Conservation (phyloP, 2,113 vertebrate species). For the Hippolais icterina region DNA sequence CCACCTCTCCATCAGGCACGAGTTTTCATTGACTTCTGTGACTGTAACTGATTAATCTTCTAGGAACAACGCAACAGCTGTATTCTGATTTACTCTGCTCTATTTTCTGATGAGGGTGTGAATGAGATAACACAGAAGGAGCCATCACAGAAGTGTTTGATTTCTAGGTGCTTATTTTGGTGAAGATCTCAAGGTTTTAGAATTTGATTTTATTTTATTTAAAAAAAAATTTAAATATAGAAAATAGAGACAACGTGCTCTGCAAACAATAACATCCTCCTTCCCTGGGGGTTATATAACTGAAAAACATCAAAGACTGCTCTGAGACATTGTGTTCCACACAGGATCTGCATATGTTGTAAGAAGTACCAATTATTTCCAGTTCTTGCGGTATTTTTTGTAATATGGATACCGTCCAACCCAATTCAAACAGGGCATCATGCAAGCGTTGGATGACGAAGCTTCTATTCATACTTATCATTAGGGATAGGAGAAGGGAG, state of each 20-base stretch:
- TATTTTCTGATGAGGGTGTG: not conserved
- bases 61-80: not conserved
- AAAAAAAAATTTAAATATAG: not conserved
- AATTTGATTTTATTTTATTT: accelerated
- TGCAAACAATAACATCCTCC: not conserved
- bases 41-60: not conserved
- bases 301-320: constrained; percentile 43
- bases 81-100: not conserved
- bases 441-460: constrained; percentile 8
- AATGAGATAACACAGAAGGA: not conserved
- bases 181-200: not conserved
- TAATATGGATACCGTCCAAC: not conserved
- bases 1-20: not conserved
- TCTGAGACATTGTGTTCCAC: constrained; percentile 36
- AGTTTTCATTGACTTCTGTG: not conserved
- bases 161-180: not conserved
- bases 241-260: not conserved
- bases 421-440: constrained; percentile 25
- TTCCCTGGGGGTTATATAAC: constrained; percentile 29
- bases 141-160: not conserved
- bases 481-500: not conserved
- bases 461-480: constrained; percentile 32
- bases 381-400: constrained; percentile 35
- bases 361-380: constrained; percentile 57
- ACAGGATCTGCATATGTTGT: constrained; percentile 30